Base-by-base conservation (phyloP, 2,888 invertebrate genomes). In the Dryococelus australis region DNA sequence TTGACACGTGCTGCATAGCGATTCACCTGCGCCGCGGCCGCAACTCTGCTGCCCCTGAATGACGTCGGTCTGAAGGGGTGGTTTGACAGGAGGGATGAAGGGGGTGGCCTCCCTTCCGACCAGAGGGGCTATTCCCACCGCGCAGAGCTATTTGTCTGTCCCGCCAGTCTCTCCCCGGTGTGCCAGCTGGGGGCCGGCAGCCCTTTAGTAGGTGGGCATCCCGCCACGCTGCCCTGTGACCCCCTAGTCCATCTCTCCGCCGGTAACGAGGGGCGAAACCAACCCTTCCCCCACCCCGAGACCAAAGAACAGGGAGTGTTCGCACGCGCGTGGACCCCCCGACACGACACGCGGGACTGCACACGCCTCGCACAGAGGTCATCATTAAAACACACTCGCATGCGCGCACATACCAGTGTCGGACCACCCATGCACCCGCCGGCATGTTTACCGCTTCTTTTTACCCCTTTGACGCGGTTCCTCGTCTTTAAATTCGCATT, bases 1-100 rank as follows among this genome's bases (percentile, higher is more conserved):
- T 65, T 65, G 65, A 65, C 65, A 65, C 65, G 65, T 65, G 65
- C 65, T n/a, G 65, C 65, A n/a, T 65, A 65, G 65, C 65, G 65
- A 65, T 65, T 16, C 65, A 65, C 65, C 65, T 65, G 65, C 65
- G 65, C 16, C 47, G 4, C 47, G 47, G 12, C 47, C 47, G 47
- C 47, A 47, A 47, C 47, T 16, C 47, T 8, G 0, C 47, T 8
- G 12, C 4, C 47, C 6, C 16, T 47, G 47, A n/a, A 24, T 20
- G 65, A n/a, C 65, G 20, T n/a, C n/a, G 65, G 65, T 20, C 65
- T n/a, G n/a, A 10, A 24, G 65, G 65, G 65, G 10, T 0, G 65
- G 6, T 10, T n/a, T 8, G 65, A 3, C 24, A 12, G n/a, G 65
- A 9, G 20, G 20, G 65, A 24, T 10, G 16, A 20, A 9, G 65